Evolutionary conservation across 2,888 invertebrate species (phyloP).

Genomic region (Leptura quadrifasciata): DNA sequence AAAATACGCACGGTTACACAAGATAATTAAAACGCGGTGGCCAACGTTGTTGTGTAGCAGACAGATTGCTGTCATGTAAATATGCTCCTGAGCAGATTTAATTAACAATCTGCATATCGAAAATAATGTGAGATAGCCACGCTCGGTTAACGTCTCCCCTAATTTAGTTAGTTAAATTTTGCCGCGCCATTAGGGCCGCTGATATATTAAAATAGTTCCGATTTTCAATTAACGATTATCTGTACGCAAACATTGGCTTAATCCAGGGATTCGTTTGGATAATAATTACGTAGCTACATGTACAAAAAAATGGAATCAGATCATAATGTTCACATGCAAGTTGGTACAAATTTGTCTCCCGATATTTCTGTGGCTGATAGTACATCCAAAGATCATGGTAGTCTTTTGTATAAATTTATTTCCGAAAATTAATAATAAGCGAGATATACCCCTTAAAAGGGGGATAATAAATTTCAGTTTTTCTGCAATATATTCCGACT

Average conservation of each 20-base stretch:
- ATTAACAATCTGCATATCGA: conserved; percentile 74
- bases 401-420: too few relatives aligned
- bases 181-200: conserved; percentile 50
- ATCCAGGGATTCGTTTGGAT: background rate
- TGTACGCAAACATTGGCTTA: conserved; percentile 19
- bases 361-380: too few relatives aligned
- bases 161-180: conserved; percentile 63
- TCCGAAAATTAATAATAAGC: too few relatives aligned
- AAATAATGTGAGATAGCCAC: conserved; percentile 72
- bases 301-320: too few relatives aligned
- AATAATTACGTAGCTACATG: too few relatives aligned
- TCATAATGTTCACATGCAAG: too few relatives aligned
- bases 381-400: too few relatives aligned
- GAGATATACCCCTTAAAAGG: too few relatives aligned
- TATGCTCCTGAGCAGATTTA: conserved; percentile 73
- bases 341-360: too few relatives aligned
- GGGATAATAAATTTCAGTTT: too few relatives aligned
- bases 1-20: conserved; percentile 73
- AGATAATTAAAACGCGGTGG: conserved; percentile 72
- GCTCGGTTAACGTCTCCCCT: conserved; percentile 69
- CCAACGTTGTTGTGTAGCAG: conserved; percentile 69
- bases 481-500: too few relatives aligned
- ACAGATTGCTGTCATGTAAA: conserved; percentile 75
- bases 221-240: conserved; percentile 41
- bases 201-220: conserved; percentile 40